A percentile compares a stretch with the other conserved stretches of the same genome.
Conservation (phyloP, 2,797 vertebrate species). For the Myotis myotis region DNA sequence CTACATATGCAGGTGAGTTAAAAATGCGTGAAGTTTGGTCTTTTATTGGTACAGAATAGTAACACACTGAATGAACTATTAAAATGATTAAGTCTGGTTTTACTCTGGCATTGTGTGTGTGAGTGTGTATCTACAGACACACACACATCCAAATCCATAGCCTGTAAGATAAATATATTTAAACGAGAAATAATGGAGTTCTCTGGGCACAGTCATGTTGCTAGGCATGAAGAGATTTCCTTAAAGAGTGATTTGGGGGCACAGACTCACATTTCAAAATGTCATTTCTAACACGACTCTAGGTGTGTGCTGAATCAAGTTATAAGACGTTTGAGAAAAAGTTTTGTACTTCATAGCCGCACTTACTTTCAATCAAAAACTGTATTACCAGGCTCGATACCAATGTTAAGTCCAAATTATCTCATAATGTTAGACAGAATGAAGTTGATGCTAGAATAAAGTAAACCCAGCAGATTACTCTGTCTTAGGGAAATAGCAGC, state of each 20-base stretch:
- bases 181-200: not conserved
- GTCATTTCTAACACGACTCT: not conserved
- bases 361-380: not conserved
- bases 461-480: not conserved
- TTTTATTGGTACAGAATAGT: slow-evolving; percentile 21
- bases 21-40: not conserved
- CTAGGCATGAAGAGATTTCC: not conserved
- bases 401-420: not conserved
- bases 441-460: not conserved
- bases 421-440: not conserved
- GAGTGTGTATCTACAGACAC: not conserved
- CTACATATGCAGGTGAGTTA: not conserved
- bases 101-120: not conserved
- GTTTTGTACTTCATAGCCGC: not conserved
- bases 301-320: not conserved
- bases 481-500: not conserved
- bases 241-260: not conserved
- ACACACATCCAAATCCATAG: not conserved
- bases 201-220: not conserved
- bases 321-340: not conserved
- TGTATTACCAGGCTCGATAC: not conserved
- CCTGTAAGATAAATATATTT: not conserved
- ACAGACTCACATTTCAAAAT: not conserved
- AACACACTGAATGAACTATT: not conserved
- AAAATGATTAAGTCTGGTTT: slow-evolving; percentile 24